Conservation (phyloP, 2,888 invertebrate species). For the Orthonychiurus folsomi region DNA sequence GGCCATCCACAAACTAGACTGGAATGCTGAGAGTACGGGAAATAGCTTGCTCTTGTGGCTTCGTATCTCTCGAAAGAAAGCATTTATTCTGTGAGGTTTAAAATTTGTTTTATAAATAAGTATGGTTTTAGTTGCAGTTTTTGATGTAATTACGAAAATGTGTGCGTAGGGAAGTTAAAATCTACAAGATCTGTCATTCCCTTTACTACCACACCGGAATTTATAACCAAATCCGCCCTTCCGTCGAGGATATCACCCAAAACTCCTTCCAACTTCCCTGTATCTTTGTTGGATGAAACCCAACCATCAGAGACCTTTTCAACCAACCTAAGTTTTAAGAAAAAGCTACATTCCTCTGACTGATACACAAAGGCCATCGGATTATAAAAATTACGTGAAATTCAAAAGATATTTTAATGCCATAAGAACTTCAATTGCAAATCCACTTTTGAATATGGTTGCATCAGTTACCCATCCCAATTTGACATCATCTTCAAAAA, state of each 20-base stretch:
- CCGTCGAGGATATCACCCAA: background rate
- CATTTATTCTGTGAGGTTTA: background rate
- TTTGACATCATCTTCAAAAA: too few relatives aligned
- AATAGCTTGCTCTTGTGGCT: background rate
- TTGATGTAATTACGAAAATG: conserved; percentile 1
- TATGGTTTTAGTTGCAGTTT: too few relatives aligned
- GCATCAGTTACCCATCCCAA: too few relatives aligned
- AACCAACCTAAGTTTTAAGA: too few relatives aligned
- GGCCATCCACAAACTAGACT: background rate
- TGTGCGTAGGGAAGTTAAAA: background rate
- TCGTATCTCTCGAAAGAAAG: background rate
- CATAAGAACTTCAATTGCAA: background rate
- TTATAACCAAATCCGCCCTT: background rate
- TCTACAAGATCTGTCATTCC: background rate
- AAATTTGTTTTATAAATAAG: too few relatives aligned
- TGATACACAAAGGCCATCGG: too few relatives aligned
- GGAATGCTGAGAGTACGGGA: background rate
- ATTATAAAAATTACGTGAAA: too few relatives aligned
- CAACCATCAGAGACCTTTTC: too few relatives aligned
- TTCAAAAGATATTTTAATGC: background rate
- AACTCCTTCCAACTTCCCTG: background rate
- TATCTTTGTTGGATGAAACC: too few relatives aligned
- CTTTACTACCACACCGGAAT: background rate
- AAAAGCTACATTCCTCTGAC: too few relatives aligned
- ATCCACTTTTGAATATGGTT: background rate